Base-by-base conservation (phyloP, 2,797 vertebrate species). In the Sebastolobus alascanus region DNA sequence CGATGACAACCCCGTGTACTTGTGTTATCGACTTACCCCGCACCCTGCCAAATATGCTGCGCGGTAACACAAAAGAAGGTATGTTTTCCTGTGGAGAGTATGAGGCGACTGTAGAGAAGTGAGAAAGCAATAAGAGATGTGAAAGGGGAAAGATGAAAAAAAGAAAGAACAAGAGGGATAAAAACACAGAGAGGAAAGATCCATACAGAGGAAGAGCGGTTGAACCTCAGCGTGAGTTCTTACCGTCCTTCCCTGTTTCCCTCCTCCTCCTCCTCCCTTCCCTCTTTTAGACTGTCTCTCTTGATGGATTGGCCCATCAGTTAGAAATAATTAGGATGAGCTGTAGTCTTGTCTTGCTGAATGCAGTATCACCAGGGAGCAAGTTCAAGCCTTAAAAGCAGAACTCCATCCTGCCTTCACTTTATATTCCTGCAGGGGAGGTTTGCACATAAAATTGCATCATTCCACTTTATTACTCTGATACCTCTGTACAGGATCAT, bases 291-390 rank as follows among this genome's bases (percentile, higher is more conserved):
- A 65, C 87, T 85, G 87, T 81, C 86, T 89, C 67, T 83, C 72
- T 87, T 95, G 95, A 95, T 95, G 94, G 94, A 95, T 95, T 91
- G 90, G 90, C 88, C 93, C 92, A 95, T 96, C 95, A 94, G 93
- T 94, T 93, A 80, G 89, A 95, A 92, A 95, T 96, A 95, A 95
- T 96, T 94, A 95, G 92, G 92, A 93, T 90, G 91, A 94, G 92
- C 91, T 86, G 81, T 83, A 93, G 87, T 92, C 93, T 87, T 90
- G 91, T 94, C 90, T 92, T 76, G 82, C 89, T 91, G 90, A 92
- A 93, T 91, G 85, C 92, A 83, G 84, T 80, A 88, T 92, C 92
- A 90, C 86, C 82, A 60, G 63, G 58, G 88, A 92, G 84, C 87
- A 75, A 90, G 93, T 91, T 93, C 93, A 80, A 85, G 87, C 70